Percentiles rank a stretch among this genome's conserved stretches.
Conservation (phyloP, 92 coral and sea anemone genomes). For the Heteractis magnifica region DNA sequence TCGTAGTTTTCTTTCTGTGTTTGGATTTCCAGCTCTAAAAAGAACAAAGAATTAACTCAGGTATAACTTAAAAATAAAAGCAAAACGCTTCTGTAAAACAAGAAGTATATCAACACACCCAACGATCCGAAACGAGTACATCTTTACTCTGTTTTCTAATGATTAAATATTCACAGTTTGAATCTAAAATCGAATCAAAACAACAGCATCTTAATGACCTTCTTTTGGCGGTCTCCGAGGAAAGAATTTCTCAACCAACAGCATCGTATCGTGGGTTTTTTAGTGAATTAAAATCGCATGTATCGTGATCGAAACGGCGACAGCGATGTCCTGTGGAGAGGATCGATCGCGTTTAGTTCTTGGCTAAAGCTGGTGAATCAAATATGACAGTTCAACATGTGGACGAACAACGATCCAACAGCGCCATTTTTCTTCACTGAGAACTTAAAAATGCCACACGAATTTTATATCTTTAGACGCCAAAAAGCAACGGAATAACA, state of each 20-base stretch:
- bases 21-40: slow-evolving; percentile 71
- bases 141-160: background rate
- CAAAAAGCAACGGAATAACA: too few relatives aligned
- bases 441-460: too few relatives aligned
- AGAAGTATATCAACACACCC: background rate
- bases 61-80: background rate
- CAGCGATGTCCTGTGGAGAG: background rate
- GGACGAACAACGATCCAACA: background rate
- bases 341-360: background rate
- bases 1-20: slow-evolving; percentile 73
- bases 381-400: background rate
- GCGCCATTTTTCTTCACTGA: background rate
- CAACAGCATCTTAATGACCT: slow-evolving; percentile 2
- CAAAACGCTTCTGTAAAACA: background rate
- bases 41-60: background rate
- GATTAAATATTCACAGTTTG: slow-evolving; percentile 27
- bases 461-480: too few relatives aligned
- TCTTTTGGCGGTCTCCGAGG: slow-evolving; percentile 21
- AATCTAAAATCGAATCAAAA: background rate
- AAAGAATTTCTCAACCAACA: slow-evolving; percentile 25
- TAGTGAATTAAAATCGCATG: background rate
- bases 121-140: slow-evolving; percentile 15
- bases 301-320: background rate
- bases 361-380: background rate
- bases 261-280: background rate